Conservation (phyloP, 2,113 vertebrate genomes). For the Amblyornis subalaris region DNA sequence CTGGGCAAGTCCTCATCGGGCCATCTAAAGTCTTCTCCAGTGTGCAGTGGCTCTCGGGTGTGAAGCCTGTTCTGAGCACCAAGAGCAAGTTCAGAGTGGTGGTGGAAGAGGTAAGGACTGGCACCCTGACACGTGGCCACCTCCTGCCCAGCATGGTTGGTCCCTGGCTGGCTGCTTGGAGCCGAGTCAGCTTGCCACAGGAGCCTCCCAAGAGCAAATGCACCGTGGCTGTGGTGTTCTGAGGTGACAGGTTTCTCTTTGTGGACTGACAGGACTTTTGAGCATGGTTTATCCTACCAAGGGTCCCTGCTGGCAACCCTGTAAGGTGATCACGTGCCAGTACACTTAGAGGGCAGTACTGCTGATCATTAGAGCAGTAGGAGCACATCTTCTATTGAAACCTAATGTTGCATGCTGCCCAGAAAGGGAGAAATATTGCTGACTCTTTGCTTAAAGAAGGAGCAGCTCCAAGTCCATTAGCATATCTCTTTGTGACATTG, state of each 20-base stretch:
- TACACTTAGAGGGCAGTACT: neutral
- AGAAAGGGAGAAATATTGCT: neutral
- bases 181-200: neutral
- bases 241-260: neutral
- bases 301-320: neutral
- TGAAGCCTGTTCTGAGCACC: conserved; percentile 95
- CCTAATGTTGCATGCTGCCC: neutral
- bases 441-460: neutral
- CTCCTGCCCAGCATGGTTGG: neutral
- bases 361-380: neutral
- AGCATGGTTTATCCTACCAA: neutral
- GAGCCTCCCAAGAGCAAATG: neutral
- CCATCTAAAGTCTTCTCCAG: conserved; percentile 96
- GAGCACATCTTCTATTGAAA: neutral
- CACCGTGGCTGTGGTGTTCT: neutral
- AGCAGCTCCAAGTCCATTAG: neutral
- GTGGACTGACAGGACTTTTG: neutral
- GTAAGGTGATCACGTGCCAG: neutral
- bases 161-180: neutral
- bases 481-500: neutral
- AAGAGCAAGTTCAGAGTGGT: conserved; percentile 98
- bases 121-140: neutral
- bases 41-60: conserved; percentile 94
- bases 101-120: conserved; percentile 88
- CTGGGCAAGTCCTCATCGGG: conserved; percentile 95